Evolutionary conservation across 1,140 invertebrate species (phyloP).

Genomic region (Ctenoplectra terminalis): DNA sequence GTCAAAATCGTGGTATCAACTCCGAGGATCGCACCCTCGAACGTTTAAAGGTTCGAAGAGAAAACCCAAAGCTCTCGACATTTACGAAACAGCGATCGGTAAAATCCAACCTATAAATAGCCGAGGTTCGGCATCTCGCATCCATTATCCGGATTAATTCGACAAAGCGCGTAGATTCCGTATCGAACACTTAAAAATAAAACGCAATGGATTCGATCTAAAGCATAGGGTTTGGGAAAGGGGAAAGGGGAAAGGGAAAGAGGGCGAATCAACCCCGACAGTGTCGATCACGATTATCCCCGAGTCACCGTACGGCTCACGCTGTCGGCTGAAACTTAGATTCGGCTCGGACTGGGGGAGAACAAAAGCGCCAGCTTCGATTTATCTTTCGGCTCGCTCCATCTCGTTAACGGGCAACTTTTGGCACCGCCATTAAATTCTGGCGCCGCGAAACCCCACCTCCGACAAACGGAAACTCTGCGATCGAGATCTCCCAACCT

Average conservation of each 20-base stretch:
- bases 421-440: conserved; percentile 57
- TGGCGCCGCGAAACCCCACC: neutral
- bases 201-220: neutral
- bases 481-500: neutral
- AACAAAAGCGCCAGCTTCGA: conserved; percentile 56
- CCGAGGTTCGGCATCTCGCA: neutral
- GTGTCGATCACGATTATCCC: conserved; percentile 40
- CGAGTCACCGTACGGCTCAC: conserved; percentile 33
- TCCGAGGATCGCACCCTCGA: too few relatives aligned
- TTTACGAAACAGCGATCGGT: neutral
- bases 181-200: neutral
- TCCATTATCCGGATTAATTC: conserved; percentile 56
- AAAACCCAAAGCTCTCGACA: too few relatives aligned
- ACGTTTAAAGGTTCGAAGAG: too few relatives aligned
- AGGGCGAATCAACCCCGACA: conserved; percentile 12
- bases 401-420: conserved; percentile 55
- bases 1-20: neutral
- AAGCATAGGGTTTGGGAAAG: too few relatives aligned
- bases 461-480: neutral
- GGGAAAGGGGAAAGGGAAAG: too few relatives aligned
- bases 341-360: conserved; percentile 14
- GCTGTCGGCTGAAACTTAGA: neutral
- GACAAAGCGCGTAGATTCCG: neutral
- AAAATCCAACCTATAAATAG: conserved; percentile 12
- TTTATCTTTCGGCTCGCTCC: conserved; percentile 60